These are phyloP conservation scores for Saguinus imperator DNA, from an alignment of 2,113 vertebrate genomes.

Conservation along the genomic window DNA sequence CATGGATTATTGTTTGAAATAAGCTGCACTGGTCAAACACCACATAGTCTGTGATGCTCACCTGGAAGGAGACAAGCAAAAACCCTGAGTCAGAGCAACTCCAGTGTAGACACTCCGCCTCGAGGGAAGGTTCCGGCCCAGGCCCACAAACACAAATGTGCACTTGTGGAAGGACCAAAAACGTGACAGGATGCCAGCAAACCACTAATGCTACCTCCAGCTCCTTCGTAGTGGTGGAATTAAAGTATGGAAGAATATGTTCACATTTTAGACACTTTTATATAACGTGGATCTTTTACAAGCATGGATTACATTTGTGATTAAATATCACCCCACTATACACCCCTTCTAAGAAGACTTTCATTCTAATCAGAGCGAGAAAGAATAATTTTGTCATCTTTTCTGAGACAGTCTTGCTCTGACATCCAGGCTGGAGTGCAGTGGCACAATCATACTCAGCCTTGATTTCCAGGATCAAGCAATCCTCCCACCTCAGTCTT, in stretches of 20 bases:
- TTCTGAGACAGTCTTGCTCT: too few relatives aligned
- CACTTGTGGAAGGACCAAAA: rapidly evolving
- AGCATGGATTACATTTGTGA: neutral
- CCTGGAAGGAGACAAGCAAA: slow-evolving; percentile 79
- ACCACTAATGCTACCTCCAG: rapidly evolving
- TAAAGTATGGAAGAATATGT: neutral
- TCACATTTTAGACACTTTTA: neutral
- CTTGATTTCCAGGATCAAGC: too few relatives aligned
- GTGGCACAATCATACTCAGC: too few relatives aligned
- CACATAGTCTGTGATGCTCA: slow-evolving; percentile 98
- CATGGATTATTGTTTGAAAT: slow-evolving; percentile 95
- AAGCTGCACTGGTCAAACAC: slow-evolving; percentile 96
- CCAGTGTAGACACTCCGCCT: rapidly evolving
- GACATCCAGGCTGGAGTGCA: too few relatives aligned
- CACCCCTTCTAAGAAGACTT: neutral
- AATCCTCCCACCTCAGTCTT: too few relatives aligned
- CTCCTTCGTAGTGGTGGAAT: rapidly evolving
- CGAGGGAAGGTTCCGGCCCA: rapidly evolving
- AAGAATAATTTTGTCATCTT: neutral
- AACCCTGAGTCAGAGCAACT: neutral
- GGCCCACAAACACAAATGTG: rapidly evolving
- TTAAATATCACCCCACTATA: neutral
- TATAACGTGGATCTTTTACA: neutral
- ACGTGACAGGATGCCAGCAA: rapidly evolving
- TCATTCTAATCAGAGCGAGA: neutral